Base-by-base conservation (phyloP, 1,140 invertebrate species). In the Ceratosolen solmsi region DNA sequence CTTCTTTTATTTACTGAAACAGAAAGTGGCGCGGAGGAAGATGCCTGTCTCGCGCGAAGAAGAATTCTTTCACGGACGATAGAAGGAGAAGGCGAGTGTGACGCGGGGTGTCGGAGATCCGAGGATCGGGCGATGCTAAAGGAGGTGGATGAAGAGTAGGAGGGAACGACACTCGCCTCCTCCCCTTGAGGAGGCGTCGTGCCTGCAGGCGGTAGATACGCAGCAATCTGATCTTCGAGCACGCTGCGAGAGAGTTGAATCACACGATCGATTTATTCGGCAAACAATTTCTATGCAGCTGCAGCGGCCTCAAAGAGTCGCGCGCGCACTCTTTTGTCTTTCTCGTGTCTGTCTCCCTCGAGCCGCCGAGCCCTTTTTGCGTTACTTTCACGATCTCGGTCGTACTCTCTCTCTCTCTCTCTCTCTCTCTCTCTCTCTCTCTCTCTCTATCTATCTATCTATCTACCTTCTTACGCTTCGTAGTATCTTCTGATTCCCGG, bases 251-350 rank as follows among this genome's bases (percentile, higher is more conserved):
- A 30, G 70, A 74, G 38, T 81, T 17, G 80, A 77, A 82, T 82
- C 81, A 78, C 81, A 78, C 81, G 81, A 82, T 82, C 81, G 81
- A 82, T 82, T 82, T 82, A 82, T 82, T 82, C 81, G 81, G 75
- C 75, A 82, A 78, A 78, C 68, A 82, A 78, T 49, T 78, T 41
- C 75, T 73, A 65, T 78, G 81, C 75, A 78, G 68, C 68, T 78
- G 81, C 75, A 78, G 68, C 68, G 58, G 49, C 54, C 72, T 70
- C 79, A 75, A 75, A 81, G 79, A 76, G 72, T 46, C 71, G 71
- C 80, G 33, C 63, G 30, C 56, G 73, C n/a, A n/a, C n/a, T 15
- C 51, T 63, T 80, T 73, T 80, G 68, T 80, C 83, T 84, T 76
- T 86, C 79, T 75, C 79, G 79, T 84, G 0, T 83, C 84, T 81